Evolutionary conservation across 2,797 vertebrate species (phyloP), one percentile per base, ranked within the genome.

Genomic region (Xiphorhynchus erythropygius): DNA sequence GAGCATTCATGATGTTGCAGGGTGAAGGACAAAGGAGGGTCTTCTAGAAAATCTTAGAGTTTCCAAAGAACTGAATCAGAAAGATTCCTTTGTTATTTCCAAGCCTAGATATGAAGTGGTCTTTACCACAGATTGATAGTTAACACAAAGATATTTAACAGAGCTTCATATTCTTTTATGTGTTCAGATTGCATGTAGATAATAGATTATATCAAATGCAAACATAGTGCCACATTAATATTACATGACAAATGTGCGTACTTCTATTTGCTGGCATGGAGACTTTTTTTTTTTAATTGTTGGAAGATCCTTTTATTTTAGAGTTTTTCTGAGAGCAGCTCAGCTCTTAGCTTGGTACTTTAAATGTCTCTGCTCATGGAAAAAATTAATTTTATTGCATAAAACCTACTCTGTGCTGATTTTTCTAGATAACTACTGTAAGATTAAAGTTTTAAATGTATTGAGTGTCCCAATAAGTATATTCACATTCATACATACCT

Each of bases 381-480:
- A 90, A 87, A 85, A 87, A 85, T 39, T 14, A 80, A 80, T 91
- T 91, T 89, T 93, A 83, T 89, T 95, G 42, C 71, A 65, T 83
- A 69, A 91, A 95, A 69, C 23, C 57, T 60, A 60, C 33, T 62
- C 60, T 70, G 50, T 27, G 50, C n/a, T 69, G 67, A 53, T 85
- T 88, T 93, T 94, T 84, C 44, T 35, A 73, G 77, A 50, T 33
- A 85, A 39, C 49, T 71, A 44, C 41, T 50, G 11, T 79, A 84
- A 82, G 42, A 89, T 90, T 73, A 60, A 94, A 90, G 59, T 92
- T 95, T 82, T 87, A 86, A 87, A 89, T 75, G 44, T 76, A 73
- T 78, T 78, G 46, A 83, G 35, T 68, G 50, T 78, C 76, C 71
- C 85, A 63, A 1, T 78, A 93, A 84, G 63, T 87, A 41, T 71